Evolutionary conservation across 1,140 invertebrate genomes (phyloP), one percentile per base, ranked within the genome.

Genomic region (Rhagoletis zephyria): DNA sequence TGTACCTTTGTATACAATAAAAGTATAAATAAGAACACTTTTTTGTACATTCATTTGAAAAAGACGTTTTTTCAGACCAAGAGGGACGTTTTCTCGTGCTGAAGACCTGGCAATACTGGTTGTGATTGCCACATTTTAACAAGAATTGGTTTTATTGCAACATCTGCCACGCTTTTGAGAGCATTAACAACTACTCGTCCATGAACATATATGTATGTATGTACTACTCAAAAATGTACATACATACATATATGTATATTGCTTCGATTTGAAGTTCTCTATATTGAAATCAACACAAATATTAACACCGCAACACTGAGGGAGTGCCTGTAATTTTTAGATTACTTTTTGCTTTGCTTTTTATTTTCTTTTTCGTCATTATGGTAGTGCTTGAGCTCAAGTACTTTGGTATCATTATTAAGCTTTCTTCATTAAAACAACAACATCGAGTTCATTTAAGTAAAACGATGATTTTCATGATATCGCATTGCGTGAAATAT

Each of bases 241-340:
- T 67, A 67, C 12, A 30, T 67, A 7, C 30, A 40, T 67, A 19
- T 40, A 67, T 7, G 59, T 12, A 60, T 12, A 7, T 67, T 67
- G 19, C 19, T 74, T 74, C 40, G 42, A 74, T 74, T 74, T 74
- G 19, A 74, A 45, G 67, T 45, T 74, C 67, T 14, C 40, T 74
- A 7, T 48, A 45, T 45, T 5, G 67, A 4, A 48, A 42, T 48
- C 12, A 42, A 16, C 4, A 74, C 40, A 56, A 56, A 56, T 56
- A 48, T 67, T 42, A 65, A 40, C 42, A 40, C 65, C 30, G 3
- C 45, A 48, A 48, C 0, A 74, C 16, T 45, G 45, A 74, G 45
- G 42, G 1, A 45, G 67, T 45, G 19, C 42, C 65, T 67, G 65
- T 67, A 40, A 40, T 67, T 67, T 12, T 67, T 67, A 40, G 7